Evolutionary conservation across 2,113 vertebrate genomes (phyloP).

Genomic region (Ellobius talpinus): DNA sequence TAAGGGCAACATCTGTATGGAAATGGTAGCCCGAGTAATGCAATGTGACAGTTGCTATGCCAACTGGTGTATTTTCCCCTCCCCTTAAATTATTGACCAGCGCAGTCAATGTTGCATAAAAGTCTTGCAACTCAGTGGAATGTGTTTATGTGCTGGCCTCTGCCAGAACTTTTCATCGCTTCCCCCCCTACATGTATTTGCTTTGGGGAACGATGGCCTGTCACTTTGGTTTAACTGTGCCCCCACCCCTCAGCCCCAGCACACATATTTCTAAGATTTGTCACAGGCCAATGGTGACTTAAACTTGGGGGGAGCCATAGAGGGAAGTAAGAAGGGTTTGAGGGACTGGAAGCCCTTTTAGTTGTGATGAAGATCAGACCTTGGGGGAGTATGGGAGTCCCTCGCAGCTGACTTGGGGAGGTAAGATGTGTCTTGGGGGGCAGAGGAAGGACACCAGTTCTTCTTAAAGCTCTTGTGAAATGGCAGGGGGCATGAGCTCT

Average conservation of each 20-base stretch:
- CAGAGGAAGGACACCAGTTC: neutral
- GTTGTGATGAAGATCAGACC: neutral
- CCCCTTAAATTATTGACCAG: conserved; percentile 84
- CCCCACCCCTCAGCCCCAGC: conserved; percentile 38
- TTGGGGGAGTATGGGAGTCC: neutral
- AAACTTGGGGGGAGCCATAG: conserved; percentile 59
- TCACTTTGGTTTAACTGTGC: conserved; percentile 67
- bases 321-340: neutral
- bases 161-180: conserved; percentile 77
- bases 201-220: conserved; percentile 57
- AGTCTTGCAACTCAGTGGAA: conserved; percentile 76
- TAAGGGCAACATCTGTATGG: conserved; percentile 84
- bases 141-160: conserved; percentile 65
- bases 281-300: conserved; percentile 73
- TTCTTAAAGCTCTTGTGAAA: neutral
- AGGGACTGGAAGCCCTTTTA: neutral
- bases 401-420: neutral
- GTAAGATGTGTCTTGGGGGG: neutral
- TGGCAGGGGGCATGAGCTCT: neutral
- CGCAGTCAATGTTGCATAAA: conserved; percentile 81
- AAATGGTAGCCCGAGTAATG: conserved; percentile 82
- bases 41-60: conserved; percentile 87
- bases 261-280: conserved; percentile 79
- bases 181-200: conserved; percentile 39
- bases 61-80: conserved; percentile 77